A percentile compares a stretch with the other conserved stretches of the same genome.
phyloP scores from a whole-genome alignment of 2,888 invertebrate species.

The Bellardia bayeri region DNA sequence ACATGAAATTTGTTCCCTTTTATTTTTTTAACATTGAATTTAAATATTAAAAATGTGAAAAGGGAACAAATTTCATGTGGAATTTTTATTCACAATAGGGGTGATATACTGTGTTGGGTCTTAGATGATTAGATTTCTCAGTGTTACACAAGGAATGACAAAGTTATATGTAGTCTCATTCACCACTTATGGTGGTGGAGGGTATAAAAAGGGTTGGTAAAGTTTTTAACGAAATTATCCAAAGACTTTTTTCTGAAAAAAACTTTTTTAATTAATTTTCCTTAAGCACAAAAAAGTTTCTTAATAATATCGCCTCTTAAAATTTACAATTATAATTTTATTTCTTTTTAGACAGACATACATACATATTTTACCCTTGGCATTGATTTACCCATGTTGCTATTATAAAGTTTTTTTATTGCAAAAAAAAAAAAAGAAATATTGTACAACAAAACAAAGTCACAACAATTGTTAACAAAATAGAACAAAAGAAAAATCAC shows the following conservation, averaged over 20 bases:
- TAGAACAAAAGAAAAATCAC: not conserved
- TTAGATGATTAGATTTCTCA: no score
- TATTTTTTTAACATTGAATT: no score
- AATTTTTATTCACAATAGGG: no score
- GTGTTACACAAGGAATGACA: no score
- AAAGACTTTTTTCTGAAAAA: not conserved
- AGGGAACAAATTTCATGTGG: no score
- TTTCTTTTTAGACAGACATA: not conserved
- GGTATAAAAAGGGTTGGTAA: not conserved
- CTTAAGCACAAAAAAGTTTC: not conserved
- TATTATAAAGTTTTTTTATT: no score
- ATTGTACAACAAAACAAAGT: not conserved
- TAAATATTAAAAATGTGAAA: no score
- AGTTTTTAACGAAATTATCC: constrained; percentile 15
- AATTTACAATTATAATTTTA: not conserved
- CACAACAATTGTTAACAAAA: not conserved
- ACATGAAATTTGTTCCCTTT: no score
- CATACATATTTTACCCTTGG: constrained; percentile 19
- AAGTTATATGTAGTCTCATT: no score
- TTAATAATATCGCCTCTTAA: not conserved
- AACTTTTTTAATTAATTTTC: constrained; percentile 25
- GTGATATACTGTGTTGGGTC: no score
- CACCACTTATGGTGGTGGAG: no score
- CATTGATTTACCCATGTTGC: no score
- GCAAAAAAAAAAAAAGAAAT: not conserved